Percentiles rank a stretch among this genome's conserved stretches.
Evolutionary conservation across 2,113 vertebrate genomes (phyloP).

Genomic region (Machaerirhynchus nigripectus): DNA sequence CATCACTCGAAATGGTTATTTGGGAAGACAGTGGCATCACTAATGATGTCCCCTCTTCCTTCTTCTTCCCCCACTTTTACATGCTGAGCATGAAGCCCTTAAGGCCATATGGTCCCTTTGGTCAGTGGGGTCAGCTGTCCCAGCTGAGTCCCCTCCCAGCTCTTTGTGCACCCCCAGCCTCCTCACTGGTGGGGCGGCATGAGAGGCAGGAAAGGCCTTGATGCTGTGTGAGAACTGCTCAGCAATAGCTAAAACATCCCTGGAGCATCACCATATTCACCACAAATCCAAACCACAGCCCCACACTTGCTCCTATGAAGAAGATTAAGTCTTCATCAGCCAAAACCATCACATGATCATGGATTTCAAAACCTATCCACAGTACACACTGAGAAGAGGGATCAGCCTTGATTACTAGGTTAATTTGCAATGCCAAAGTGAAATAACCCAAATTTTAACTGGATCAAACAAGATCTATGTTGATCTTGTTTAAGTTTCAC

Average conservation of each 20-base stretch:
- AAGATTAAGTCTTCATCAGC: not conserved
- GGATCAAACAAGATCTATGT: not conserved
- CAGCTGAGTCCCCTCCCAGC: not conserved
- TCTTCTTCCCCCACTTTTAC: not conserved
- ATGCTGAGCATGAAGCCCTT: not conserved
- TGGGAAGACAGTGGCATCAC: not conserved
- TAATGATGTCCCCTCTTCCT: not conserved
- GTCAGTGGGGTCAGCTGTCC: not conserved
- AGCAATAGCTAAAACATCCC: not conserved
- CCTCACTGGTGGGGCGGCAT: accelerated
- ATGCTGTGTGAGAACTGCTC: not conserved
- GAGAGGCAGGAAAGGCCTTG: not conserved
- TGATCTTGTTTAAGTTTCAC: not conserved
- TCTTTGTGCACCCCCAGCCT: not conserved
- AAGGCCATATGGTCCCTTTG: not conserved
- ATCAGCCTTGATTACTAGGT: not conserved
- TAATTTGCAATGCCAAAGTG: not conserved
- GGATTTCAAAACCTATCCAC: not conserved
- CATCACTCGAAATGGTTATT: not conserved
- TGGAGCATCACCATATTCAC: not conserved
- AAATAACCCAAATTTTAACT: not conserved
- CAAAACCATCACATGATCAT: not conserved
- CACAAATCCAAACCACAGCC: not conserved
- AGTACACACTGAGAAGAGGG: not conserved
- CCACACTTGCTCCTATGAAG: not conserved